Evolutionary conservation across 2,797 vertebrate species (phyloP).

Genomic region (Diglossa cyanea): DNA sequence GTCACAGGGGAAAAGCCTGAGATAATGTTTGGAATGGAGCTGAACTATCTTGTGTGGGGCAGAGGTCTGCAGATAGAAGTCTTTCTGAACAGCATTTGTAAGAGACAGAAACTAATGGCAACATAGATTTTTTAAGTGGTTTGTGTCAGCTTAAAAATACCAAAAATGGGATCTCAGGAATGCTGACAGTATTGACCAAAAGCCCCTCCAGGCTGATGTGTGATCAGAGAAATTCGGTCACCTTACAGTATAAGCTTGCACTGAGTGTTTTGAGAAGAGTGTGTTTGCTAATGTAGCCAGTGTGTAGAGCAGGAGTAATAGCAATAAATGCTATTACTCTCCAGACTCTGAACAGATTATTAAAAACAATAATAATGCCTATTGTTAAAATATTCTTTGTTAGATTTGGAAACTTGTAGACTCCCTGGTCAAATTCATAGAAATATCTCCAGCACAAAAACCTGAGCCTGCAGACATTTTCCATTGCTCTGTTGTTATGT

Average conservation of each 20-base stretch:
- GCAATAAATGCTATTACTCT: not conserved
- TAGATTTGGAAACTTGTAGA: slow-evolving; percentile 17
- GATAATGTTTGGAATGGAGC: not conserved
- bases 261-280: not conserved
- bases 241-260: not conserved
- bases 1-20: not conserved
- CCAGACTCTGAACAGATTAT: not conserved
- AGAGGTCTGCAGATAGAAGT: not conserved
- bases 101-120: not conserved
- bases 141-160: not conserved
- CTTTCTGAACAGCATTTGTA: not conserved
- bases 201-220: not conserved
- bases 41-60: not conserved
- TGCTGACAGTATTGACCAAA: not conserved
- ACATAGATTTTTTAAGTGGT: not conserved
- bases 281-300: not conserved
- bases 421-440: slow-evolving; percentile 37
- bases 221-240: not conserved
- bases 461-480: slow-evolving; percentile 63
- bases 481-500: slow-evolving; percentile 60
- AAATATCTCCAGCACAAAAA: slow-evolving; percentile 39
- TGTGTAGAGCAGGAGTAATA: not conserved
- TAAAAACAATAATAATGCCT: not conserved
- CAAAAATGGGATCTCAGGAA: not conserved
- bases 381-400: not conserved